Evolutionary conservation across 2,888 invertebrate species (phyloP).

Genomic region (Xestia sexstrigata): DNA sequence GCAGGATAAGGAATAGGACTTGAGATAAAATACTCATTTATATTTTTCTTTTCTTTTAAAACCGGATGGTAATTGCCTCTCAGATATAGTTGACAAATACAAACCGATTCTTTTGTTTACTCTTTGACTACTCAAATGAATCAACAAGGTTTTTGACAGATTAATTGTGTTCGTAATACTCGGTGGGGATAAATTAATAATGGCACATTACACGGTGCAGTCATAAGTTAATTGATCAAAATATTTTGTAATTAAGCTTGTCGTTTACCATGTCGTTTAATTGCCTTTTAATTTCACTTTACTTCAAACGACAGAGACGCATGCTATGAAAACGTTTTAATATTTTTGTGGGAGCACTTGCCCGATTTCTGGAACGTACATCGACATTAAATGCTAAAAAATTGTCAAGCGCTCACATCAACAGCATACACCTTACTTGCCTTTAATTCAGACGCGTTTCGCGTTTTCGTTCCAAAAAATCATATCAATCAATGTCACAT

Average conservation of each 20-base stretch:
- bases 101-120: conserved; percentile 57
- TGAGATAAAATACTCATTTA: conserved; percentile 77
- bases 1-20: conserved; percentile 72
- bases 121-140: conserved; percentile 8
- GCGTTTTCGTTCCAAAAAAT: background rate
- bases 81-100: conserved; percentile 58
- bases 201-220: conserved; percentile 40
- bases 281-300: background rate
- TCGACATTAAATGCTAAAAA: background rate
- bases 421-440: background rate
- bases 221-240: conserved; percentile 42
- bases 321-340: background rate
- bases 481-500: background rate
- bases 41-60: conserved; percentile 72
- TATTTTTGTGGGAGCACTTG: no score
- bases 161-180: conserved; percentile 38
- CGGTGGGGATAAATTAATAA: conserved; percentile 35
- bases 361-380: background rate
- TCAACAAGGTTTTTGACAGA: conserved; percentile 24
- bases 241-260: conserved; percentile 30
- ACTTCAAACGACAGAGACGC: background rate
- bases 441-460: background rate
- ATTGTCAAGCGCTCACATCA: background rate
- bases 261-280: background rate
- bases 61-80: conserved; percentile 60